Evolutionary conservation across 1,140 invertebrate genomes (phyloP).

Genomic region (Conus ventricosus): DNA sequence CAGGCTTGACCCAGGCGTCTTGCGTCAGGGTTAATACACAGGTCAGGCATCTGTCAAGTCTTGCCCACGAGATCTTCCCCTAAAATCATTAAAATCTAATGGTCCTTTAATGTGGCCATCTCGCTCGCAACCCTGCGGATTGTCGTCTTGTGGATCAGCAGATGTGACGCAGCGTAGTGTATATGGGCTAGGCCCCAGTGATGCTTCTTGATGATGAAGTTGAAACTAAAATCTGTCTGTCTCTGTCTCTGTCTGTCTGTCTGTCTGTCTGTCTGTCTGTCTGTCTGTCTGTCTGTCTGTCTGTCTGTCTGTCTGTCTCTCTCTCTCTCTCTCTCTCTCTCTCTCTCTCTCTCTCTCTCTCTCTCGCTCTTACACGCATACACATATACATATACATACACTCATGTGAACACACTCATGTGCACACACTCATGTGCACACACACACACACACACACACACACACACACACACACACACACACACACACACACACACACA

Average conservation of each 20-base stretch:
- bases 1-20: too few relatives aligned
- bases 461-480: slow-evolving; percentile 16
- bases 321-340: background rate
- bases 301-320: background rate
- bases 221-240: background rate
- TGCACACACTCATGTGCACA: background rate
- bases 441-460: slow-evolving; percentile 16
- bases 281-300: slow-evolving; percentile 4
- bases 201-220: too few relatives aligned
- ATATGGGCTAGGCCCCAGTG: too few relatives aligned
- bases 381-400: background rate
- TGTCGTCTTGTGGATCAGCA: too few relatives aligned
- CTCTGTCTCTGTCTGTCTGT: background rate
- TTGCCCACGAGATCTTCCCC: too few relatives aligned
- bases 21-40: too few relatives aligned
- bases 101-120: too few relatives aligned
- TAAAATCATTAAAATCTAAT: too few relatives aligned
- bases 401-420: background rate
- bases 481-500: slow-evolving; percentile 2
- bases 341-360: slow-evolving; percentile 5
- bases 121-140: too few relatives aligned
- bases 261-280: background rate
- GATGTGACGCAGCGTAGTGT: too few relatives aligned
- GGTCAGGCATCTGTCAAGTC: too few relatives aligned
- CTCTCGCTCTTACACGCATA: background rate